phyloP scores from a whole-genome alignment of 2,113 vertebrate species.

The Sakesphorus luctuosus region DNA sequence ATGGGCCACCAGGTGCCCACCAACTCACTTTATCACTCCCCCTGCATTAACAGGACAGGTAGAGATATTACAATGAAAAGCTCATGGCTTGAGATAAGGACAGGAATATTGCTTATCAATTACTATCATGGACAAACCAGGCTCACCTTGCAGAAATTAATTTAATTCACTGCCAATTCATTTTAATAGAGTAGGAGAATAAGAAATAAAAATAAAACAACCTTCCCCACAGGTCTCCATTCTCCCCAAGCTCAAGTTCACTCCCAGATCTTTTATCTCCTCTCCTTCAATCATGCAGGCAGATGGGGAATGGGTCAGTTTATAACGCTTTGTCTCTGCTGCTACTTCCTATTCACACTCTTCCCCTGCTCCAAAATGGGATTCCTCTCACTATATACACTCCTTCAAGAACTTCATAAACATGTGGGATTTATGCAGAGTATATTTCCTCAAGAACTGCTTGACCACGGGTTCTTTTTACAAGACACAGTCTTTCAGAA shows the following conservation, averaged over 20 bases:
- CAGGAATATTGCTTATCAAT: not conserved
- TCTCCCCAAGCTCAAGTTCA: not conserved
- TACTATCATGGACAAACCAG: not conserved
- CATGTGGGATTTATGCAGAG: not conserved
- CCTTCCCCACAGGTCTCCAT: fast-evolving
- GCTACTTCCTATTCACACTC: not conserved
- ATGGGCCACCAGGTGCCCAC: not conserved
- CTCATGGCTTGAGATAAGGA: not conserved
- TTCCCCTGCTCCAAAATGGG: fast-evolving
- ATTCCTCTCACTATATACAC: not conserved
- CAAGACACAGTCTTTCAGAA: not conserved
- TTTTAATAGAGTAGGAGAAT: not conserved
- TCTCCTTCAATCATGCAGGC: not conserved
- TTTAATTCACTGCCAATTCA: not conserved
- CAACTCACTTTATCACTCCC: not conserved
- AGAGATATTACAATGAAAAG: not conserved
- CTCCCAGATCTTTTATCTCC: not conserved
- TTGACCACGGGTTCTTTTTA: fast-evolving
- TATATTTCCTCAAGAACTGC: not conserved
- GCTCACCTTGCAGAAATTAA: not conserved
- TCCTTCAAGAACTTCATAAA: not conserved
- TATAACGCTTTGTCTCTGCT: not conserved
- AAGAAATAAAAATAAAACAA: not conserved
- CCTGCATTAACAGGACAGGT: not conserved
- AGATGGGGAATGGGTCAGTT: not conserved